These are phyloP conservation scores for Pterostichus madidus DNA, from an alignment of 2,888 invertebrate genomes.

Conservation along the genomic window DNA sequence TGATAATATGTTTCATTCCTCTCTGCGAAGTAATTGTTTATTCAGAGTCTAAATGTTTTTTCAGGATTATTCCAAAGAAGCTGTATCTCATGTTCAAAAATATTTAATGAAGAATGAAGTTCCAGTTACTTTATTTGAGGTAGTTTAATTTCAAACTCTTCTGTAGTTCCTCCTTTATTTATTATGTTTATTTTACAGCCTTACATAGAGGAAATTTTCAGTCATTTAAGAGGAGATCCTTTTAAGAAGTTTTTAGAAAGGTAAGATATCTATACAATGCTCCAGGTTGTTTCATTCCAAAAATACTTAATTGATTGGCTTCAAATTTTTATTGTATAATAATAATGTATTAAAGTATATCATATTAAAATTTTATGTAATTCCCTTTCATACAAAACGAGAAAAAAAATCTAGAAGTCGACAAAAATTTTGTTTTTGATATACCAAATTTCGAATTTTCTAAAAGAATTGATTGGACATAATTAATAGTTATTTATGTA, in stretches of 20 bases:
- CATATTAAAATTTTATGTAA: too few relatives aligned
- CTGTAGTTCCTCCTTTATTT: constrained; percentile 55
- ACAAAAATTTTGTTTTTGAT: too few relatives aligned
- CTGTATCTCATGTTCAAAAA: constrained; percentile 98
- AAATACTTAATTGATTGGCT: constrained; percentile 1
- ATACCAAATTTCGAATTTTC: too few relatives aligned
- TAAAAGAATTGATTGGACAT: too few relatives aligned
- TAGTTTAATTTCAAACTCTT: constrained; percentile 76
- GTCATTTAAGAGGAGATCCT: constrained; percentile 96
- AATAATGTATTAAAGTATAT: too few relatives aligned
- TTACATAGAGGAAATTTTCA: constrained; percentile 99
- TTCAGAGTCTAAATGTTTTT: constrained; percentile 70
- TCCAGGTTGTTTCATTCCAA: constrained; percentile 20
- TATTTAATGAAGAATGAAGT: constrained; percentile 98
- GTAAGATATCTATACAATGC: constrained; percentile 78
- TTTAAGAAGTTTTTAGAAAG: constrained; percentile 99
- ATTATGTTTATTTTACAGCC: constrained; percentile 85
- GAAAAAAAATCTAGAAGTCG: too few relatives aligned
- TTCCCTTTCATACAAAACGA: too few relatives aligned
- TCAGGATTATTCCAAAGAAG: constrained; percentile 98
- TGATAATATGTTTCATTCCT: too few relatives aligned
- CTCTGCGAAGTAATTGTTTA: too few relatives aligned
- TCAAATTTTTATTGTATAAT: too few relatives aligned
- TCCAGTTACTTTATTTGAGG: constrained; percentile 98
- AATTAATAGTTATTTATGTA: too few relatives aligned